Conservation (phyloP, 23 tunicate genomes). For the Halocynthia aurantium region DNA sequence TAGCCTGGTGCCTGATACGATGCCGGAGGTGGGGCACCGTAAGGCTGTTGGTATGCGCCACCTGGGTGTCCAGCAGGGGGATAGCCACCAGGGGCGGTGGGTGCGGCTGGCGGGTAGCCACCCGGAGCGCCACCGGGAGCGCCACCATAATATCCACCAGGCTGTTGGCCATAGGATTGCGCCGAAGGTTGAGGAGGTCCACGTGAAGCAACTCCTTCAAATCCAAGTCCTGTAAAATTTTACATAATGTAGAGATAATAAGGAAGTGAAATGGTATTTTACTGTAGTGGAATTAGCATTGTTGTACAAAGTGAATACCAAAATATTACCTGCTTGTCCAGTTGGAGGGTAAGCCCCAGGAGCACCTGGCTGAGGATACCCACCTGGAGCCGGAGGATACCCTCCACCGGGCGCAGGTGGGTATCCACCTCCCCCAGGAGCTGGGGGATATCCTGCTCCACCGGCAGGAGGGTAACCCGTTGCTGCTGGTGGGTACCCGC, state of each 20-base stretch:
- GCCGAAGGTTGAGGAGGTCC: constrained; percentile 12
- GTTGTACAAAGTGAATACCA: too few relatives aligned
- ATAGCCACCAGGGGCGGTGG: constrained; percentile 11
- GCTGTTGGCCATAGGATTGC: constrained; percentile 16
- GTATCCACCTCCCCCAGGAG: not conserved
- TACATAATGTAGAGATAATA: not conserved
- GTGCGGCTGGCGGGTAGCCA: constrained; percentile 11
- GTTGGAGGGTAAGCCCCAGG: constrained; percentile 13
- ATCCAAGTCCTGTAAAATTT: not conserved
- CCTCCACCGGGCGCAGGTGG: constrained; percentile 6
- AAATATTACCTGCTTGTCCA: constrained; percentile 16
- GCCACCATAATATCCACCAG: constrained; percentile 21
- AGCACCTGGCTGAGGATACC: constrained; percentile 19
- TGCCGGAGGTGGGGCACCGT: constrained; percentile 40
- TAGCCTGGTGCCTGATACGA: constrained; percentile 12
- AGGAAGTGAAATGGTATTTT: not conserved
- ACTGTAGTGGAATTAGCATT: not conserved
- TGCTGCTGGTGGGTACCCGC: constrained; percentile 59
- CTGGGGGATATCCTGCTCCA: constrained; percentile 22
- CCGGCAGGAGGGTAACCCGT: not conserved
- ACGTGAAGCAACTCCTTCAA: constrained; percentile 8
- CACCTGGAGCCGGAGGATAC: constrained; percentile 46
- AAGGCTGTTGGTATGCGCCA: constrained; percentile 19
- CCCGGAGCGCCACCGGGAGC: constrained; percentile 45
- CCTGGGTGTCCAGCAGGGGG: constrained; percentile 16